A percentile compares a stretch with the other conserved stretches of the same genome.
Conservation (phyloP, 2,113 vertebrate genomes). For the Phalacrocorax pelagicus region DNA sequence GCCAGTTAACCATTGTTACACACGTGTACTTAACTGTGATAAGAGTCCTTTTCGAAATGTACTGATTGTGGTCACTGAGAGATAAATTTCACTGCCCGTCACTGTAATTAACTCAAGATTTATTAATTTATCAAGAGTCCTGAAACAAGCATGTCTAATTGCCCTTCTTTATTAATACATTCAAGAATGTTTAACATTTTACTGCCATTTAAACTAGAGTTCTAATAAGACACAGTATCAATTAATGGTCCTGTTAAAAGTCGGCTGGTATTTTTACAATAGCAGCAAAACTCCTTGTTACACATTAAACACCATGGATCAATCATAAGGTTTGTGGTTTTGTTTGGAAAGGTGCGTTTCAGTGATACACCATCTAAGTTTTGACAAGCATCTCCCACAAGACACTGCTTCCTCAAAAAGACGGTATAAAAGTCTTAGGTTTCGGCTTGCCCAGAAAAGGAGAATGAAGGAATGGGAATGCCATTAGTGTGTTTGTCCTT, state of each 20-base stretch:
- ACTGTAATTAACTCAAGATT: slow-evolving; percentile 59
- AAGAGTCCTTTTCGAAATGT: neutral
- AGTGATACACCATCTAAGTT: neutral
- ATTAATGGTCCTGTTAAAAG: slow-evolving; percentile 64
- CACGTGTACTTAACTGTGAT: neutral
- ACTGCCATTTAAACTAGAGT: slow-evolving; percentile 62
- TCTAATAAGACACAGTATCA: slow-evolving; percentile 66
- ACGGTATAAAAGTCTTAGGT: neutral
- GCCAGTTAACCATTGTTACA: neutral
- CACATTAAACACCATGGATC: neutral
- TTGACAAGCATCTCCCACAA: neutral
- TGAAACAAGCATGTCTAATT: slow-evolving; percentile 62
- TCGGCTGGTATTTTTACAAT: slow-evolving; percentile 60
- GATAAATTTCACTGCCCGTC: neutral
- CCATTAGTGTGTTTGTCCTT: neutral
- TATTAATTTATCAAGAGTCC: slow-evolving; percentile 62
- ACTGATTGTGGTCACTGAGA: slow-evolving; percentile 7
- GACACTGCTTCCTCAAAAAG: neutral
- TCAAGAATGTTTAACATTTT: slow-evolving; percentile 65
- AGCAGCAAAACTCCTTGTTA: slow-evolving; percentile 10
- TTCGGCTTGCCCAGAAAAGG: neutral
- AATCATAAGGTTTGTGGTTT: neutral
- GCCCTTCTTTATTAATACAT: slow-evolving; percentile 55
- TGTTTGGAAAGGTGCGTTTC: slow-evolving; percentile 18
- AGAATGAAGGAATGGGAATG: neutral